Percentiles rank a stretch among this genome's conserved stretches.
Conservation (phyloP, 2,113 vertebrate species). For the Pteropus alecto region DNA sequence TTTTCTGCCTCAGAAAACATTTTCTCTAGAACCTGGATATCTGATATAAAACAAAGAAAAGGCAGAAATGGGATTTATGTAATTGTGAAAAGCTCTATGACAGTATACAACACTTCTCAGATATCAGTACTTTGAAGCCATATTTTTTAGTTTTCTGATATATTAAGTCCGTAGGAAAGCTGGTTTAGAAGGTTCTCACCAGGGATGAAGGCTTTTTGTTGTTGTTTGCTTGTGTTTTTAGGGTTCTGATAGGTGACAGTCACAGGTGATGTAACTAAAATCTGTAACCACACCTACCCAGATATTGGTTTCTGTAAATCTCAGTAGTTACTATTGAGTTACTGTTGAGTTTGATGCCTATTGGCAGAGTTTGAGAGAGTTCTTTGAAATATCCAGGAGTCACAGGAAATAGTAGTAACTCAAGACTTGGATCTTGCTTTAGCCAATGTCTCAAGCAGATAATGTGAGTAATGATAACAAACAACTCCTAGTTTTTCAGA, state of each 20-base stretch:
- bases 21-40: background rate
- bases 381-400: background rate
- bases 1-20: background rate
- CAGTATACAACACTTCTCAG: background rate
- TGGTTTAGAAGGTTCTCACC: background rate
- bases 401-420: background rate
- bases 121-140: background rate
- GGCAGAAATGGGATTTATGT: background rate
- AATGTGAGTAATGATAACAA: background rate
- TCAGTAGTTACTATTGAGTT: background rate
- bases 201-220: background rate
- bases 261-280: background rate
- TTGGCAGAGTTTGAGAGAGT: background rate
- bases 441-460: background rate
- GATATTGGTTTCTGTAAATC: slow-evolving; percentile 30
- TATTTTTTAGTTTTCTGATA: background rate
- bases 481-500: background rate
- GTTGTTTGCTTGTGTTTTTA: no score
- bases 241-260: background rate
- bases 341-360: no score
- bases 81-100: background rate
- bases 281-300: background rate
- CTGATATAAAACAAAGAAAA: background rate
- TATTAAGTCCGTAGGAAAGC: background rate
- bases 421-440: background rate